Percentiles rank a stretch among this genome's conserved stretches.
phyloP scores from a whole-genome alignment of 2,113 vertebrate genomes.

The Cettia cetti region DNA sequence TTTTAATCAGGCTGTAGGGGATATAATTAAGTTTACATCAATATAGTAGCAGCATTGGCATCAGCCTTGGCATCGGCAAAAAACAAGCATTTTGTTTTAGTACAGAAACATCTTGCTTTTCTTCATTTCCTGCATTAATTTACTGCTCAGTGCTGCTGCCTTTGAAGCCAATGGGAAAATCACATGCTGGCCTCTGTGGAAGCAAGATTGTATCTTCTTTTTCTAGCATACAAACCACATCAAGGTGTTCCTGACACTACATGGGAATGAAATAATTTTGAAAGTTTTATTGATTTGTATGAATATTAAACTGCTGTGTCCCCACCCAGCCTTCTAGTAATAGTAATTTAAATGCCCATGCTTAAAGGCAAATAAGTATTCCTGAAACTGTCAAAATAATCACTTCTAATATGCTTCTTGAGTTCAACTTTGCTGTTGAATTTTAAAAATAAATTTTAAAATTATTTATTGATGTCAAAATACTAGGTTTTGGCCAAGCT shows the following conservation, averaged over 20 bases:
- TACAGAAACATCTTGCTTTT: background rate
- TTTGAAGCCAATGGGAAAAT: background rate
- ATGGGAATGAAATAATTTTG: background rate
- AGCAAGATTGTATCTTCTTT: background rate
- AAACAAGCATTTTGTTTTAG: constrained; percentile 27
- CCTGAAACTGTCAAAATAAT: background rate
- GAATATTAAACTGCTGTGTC: background rate
- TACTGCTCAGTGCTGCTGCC: background rate
- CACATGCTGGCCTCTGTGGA: background rate
- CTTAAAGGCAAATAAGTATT: background rate
- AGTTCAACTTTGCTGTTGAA: background rate
- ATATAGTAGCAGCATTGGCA: constrained; percentile 12
- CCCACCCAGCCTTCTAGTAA: background rate
- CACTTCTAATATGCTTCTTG: background rate
- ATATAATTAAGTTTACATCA: constrained; percentile 22
- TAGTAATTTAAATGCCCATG: background rate
- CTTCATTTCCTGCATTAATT: background rate
- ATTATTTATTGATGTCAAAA: background rate
- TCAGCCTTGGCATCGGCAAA: background rate
- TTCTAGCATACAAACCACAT: background rate
- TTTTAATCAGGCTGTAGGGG: constrained; percentile 18
- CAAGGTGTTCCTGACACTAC: background rate
- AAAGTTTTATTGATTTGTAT: background rate
- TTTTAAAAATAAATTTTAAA: background rate
- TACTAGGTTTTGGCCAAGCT: background rate